Evolutionary conservation across 1,140 invertebrate genomes (phyloP).

Genomic region (Meteorus sp.): DNA sequence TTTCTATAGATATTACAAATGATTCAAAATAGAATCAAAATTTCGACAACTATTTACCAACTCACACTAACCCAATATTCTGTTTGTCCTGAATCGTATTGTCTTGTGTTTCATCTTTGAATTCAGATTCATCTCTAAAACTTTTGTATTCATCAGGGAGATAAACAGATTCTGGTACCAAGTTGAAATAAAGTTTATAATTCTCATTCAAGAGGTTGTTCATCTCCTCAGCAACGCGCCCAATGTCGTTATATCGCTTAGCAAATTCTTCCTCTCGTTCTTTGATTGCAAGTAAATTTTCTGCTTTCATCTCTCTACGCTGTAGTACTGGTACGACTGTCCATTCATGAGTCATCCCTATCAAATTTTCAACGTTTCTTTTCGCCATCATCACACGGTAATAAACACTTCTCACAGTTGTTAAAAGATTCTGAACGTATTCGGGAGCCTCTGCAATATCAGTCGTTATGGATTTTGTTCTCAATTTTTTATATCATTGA

Average conservation of each 20-base stretch:
- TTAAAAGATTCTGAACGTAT: conserved; percentile 61
- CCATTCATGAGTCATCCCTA: conserved; percentile 69
- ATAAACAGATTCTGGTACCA: conserved; percentile 45
- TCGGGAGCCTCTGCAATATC: conserved; percentile 42
- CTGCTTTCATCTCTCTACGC: conserved; percentile 64
- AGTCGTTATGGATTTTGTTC: no score
- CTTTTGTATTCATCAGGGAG: conserved; percentile 38
- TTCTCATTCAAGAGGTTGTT: conserved; percentile 66
- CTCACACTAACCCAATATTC: conserved; percentile 1
- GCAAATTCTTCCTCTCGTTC: conserved; percentile 61
- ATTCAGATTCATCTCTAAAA: neutral
- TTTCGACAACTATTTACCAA: neutral
- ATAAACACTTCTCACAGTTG: conserved; percentile 61
- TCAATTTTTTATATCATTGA: no score
- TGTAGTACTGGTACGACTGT: conserved; percentile 70
- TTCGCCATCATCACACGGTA: conserved; percentile 63
- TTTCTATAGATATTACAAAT: no score
- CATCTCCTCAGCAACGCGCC: conserved; percentile 61
- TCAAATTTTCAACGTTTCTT: conserved; percentile 52
- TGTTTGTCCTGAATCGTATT: conserved; percentile 11
- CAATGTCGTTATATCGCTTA: conserved; percentile 64
- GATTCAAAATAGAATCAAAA: no score
- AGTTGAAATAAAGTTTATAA: conserved; percentile 64
- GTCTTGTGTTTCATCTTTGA: conserved; percentile 5
- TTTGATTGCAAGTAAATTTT: conserved; percentile 63